Percentiles rank a stretch among this genome's conserved stretches.
Conservation (phyloP, 2,113 vertebrate genomes). For the Corapipo altera region DNA sequence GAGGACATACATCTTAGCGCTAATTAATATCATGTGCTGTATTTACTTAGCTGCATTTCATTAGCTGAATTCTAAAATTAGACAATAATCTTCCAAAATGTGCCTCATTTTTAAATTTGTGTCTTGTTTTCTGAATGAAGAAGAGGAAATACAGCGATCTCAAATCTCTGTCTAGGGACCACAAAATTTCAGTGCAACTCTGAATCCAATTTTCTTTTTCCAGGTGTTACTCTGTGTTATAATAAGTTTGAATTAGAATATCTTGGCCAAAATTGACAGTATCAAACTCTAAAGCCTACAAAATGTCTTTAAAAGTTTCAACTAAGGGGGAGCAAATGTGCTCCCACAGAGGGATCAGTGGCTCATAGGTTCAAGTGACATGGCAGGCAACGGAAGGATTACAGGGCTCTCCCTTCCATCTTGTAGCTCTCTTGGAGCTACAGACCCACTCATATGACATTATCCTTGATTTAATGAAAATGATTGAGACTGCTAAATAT, state of each 20-base stretch:
- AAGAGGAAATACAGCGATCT: not conserved
- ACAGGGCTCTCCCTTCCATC: not conserved
- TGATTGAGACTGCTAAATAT: not conserved
- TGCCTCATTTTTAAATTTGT: not conserved
- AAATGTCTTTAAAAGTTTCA: not conserved
- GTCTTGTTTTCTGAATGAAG: not conserved
- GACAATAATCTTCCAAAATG: conserved; percentile 13
- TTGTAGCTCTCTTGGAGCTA: not conserved
- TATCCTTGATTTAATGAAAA: not conserved
- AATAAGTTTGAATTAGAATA: not conserved
- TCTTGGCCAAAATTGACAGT: not conserved
- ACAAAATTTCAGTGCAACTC: not conserved
- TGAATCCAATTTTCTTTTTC: not conserved
- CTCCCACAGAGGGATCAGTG: not conserved
- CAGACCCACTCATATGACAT: not conserved
- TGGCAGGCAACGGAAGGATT: not conserved
- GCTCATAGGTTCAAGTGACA: not conserved
- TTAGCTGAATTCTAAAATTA: conserved; percentile 6
- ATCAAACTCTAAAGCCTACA: not conserved
- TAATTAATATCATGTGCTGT: not conserved
- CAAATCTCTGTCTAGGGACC: not conserved
- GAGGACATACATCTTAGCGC: not conserved
- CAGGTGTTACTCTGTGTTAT: not conserved
- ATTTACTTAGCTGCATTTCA: conserved; percentile 5
- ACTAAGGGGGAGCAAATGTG: not conserved